A percentile compares a stretch with the other conserved stretches of the same genome.
phyloP scores from a whole-genome alignment of 2,797 vertebrate genomes.

The Myotis findleyi region DNA sequence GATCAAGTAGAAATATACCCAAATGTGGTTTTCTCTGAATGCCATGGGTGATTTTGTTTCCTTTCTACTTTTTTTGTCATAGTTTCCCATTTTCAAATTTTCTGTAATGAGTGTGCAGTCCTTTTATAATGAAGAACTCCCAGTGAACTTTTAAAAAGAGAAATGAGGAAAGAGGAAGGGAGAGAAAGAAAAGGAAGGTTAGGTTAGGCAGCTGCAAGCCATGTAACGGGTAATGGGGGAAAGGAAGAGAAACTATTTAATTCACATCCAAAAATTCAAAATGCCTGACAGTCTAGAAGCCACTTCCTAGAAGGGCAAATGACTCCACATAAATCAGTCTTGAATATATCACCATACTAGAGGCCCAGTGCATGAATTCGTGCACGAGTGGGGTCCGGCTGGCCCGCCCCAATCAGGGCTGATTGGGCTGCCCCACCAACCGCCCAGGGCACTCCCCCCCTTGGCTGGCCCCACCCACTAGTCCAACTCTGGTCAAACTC shows the following conservation, averaged over 20 bases:
- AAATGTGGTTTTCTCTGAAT: background rate
- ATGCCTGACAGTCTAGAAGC: background rate
- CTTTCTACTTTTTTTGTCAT: background rate
- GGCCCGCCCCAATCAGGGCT: too few species aligned
- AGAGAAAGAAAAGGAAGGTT: background rate
- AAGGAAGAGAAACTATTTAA: constrained; percentile 63
- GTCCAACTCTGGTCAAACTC: too few species aligned
- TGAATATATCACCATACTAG: background rate
- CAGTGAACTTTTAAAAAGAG: constrained; percentile 8
- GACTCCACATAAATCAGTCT: background rate
- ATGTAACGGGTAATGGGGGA: background rate
- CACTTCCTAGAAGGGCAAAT: background rate
- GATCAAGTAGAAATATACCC: background rate
- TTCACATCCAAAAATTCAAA: constrained; percentile 5
- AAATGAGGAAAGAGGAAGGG: constrained; percentile 59
- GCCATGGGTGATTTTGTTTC: background rate
- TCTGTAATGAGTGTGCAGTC: background rate
- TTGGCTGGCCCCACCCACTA: too few species aligned
- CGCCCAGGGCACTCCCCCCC: too few species aligned
- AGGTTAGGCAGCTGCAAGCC: constrained; percentile 16
- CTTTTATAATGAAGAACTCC: constrained; percentile 19
- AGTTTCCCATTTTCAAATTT: background rate
- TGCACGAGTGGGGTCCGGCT: too few species aligned
- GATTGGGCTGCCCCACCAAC: too few species aligned
- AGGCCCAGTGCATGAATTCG: too few species aligned